phyloP scores from a whole-genome alignment of 2,888 invertebrate genomes.

The Mesorhabditis spiculigera region DNA sequence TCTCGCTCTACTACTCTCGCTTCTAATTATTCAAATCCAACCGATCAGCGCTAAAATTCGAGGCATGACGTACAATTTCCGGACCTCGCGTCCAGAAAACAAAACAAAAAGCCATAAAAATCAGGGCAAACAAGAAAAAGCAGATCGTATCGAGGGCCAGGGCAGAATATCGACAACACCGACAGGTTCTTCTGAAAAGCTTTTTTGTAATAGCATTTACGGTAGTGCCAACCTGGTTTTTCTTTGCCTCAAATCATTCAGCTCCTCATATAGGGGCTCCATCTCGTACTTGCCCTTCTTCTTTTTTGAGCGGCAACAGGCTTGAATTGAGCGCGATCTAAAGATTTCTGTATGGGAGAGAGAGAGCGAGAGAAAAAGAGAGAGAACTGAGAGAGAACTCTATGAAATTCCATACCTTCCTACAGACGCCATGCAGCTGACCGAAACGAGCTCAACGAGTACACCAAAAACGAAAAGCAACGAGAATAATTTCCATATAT shows the following conservation, averaged over 20 bases:
- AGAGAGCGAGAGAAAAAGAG: background rate
- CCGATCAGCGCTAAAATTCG: background rate
- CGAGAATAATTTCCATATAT: constrained; percentile 39
- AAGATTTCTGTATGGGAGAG: too few species aligned
- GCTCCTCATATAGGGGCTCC: constrained; percentile 45
- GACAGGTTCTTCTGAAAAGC: constrained; percentile 33
- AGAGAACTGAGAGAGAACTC: background rate
- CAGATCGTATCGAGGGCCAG: constrained; percentile 28
- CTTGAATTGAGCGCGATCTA: background rate
- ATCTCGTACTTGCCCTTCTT: constrained; percentile 30
- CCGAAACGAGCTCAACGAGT: constrained; percentile 33
- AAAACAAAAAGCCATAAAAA: constrained; percentile 22
- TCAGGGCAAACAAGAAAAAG: constrained; percentile 21
- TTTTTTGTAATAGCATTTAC: too few species aligned
- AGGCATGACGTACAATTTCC: constrained; percentile 11
- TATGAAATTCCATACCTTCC: constrained; percentile 26
- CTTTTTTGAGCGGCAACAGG: constrained; percentile 11
- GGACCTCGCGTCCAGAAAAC: constrained; percentile 18
- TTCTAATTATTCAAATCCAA: too few species aligned
- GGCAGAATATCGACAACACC: constrained; percentile 33
- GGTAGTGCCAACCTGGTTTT: constrained; percentile 29
- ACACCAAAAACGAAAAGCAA: constrained; percentile 34
- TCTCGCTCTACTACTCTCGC: too few species aligned
- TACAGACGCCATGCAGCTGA: constrained; percentile 37
- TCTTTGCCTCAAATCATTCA: constrained; percentile 41